Evolutionary conservation across 2,113 vertebrate genomes (phyloP).

Genomic region (Albula glossodonta): DNA sequence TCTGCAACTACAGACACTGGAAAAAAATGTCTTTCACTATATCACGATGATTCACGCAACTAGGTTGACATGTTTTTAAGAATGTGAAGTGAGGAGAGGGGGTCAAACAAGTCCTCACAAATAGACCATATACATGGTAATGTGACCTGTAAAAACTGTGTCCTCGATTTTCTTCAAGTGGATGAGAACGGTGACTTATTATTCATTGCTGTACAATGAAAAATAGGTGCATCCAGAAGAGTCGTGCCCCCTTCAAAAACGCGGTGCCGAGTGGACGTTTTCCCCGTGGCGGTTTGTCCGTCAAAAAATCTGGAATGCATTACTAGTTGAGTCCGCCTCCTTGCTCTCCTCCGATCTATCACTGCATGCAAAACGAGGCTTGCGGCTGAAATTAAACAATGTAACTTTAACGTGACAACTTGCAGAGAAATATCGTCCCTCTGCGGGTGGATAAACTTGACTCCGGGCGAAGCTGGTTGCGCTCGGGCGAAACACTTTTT

Average conservation of each 20-base stretch:
- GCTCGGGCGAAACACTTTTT: not conserved
- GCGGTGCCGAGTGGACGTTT: not conserved
- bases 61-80: no score
- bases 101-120: no score
- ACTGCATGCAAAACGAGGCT: constrained; percentile 13
- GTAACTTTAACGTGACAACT: constrained; percentile 20
- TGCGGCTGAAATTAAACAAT: constrained; percentile 31
- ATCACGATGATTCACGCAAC: no score
- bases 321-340: constrained; percentile 18
- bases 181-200: not conserved
- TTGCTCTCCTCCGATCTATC: not conserved
- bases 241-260: not conserved
- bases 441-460: not conserved
- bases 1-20: no score
- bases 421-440: not conserved
- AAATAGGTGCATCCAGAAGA: not conserved
- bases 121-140: no score
- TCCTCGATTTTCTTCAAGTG: no score
- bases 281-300: constrained; percentile 1
- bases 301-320: constrained; percentile 29
- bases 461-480: not conserved
- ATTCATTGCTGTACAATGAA: not conserved
- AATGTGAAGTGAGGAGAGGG: no score
- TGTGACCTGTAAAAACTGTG: no score
- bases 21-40: no score